These are phyloP conservation scores for Asobara japonica DNA, from an alignment of 1,140 invertebrate species.

Conservation along the genomic window DNA sequence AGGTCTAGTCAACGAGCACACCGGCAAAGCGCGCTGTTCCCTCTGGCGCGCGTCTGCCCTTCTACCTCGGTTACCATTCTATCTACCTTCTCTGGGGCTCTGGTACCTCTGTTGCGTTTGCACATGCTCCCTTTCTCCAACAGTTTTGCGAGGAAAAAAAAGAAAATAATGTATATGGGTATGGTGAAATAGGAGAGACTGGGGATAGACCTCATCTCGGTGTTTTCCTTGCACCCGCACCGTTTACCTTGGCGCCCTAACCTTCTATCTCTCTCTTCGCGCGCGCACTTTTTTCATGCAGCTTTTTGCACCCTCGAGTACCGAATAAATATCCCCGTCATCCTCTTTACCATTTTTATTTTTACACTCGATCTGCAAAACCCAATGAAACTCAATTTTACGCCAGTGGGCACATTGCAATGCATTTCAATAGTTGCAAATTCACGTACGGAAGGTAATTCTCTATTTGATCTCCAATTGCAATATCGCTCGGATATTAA, in stretches of 20 bases:
- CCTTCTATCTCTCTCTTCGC: neutral
- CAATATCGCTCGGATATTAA: too few relatives aligned
- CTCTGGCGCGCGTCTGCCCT: slow-evolving; percentile 61
- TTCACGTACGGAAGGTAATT: neutral
- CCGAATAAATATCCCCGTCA: neutral
- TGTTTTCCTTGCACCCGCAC: slow-evolving; percentile 4
- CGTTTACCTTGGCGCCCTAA: slow-evolving; percentile 27
- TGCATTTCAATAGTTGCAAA: neutral
- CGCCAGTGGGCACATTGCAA: neutral
- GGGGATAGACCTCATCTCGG: neutral
- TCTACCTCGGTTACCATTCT: slow-evolving; percentile 38
- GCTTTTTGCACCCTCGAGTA: neutral
- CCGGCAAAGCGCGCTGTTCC: slow-evolving; percentile 49
- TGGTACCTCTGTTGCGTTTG: neutral
- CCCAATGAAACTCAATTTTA: neutral
- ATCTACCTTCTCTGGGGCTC: neutral
- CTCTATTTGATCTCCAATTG: too few relatives aligned
- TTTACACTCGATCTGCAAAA: neutral
- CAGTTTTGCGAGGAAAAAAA: neutral
- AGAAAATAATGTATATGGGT: neutral
- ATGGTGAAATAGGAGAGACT: slow-evolving; percentile 5
- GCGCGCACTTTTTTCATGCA: neutral
- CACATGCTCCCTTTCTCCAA: slow-evolving; percentile 7
- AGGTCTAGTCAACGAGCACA: slow-evolving; percentile 48
- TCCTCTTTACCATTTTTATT: neutral